Evolutionary conservation across 2,797 vertebrate species (phyloP).

Genomic region (Pangasius sanitwongsei): DNA sequence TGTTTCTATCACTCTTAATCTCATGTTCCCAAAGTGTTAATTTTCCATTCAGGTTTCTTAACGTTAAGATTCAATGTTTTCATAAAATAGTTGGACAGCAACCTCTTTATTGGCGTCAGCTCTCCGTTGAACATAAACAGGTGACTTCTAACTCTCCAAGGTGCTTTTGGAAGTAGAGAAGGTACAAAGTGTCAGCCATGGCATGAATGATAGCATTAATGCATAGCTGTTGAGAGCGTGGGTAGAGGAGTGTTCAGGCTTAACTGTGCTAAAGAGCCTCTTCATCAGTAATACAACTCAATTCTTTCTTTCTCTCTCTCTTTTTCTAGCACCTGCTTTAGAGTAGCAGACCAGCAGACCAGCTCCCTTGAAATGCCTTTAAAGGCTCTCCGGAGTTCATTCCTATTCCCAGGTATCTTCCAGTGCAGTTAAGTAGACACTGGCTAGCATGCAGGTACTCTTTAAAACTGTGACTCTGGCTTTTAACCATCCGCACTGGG

Average conservation of each 20-base stretch:
- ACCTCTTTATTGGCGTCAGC: background rate
- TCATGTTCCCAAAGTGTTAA: background rate
- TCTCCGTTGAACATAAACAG: background rate
- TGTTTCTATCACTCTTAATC: background rate
- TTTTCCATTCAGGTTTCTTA: background rate
- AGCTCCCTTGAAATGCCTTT: slow-evolving; percentile 66
- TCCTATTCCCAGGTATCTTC: slow-evolving; percentile 70
- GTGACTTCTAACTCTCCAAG: background rate
- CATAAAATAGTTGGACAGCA: background rate
- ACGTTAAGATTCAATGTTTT: background rate
- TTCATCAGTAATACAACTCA: slow-evolving; percentile 63
- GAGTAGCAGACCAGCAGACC: slow-evolving; percentile 66
- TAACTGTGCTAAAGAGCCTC: slow-evolving; percentile 60
- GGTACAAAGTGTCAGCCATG: background rate
- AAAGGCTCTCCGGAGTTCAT: slow-evolving; percentile 73
- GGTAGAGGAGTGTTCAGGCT: slow-evolving; percentile 3
- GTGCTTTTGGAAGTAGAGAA: slow-evolving; percentile 13
- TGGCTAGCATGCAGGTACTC: slow-evolving; percentile 70
- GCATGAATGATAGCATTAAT: slow-evolving; percentile 30
- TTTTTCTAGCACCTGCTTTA: slow-evolving; percentile 56
- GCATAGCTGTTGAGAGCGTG: slow-evolving; percentile 34
- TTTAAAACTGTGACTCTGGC: slow-evolving; percentile 76
- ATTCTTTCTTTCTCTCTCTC: slow-evolving; percentile 58
- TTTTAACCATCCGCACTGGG: slow-evolving; percentile 72
- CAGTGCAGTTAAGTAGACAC: slow-evolving; percentile 66